Evolutionary conservation across 2,888 invertebrate species (phyloP).

Genomic region (Ceriagrion tenellum): DNA sequence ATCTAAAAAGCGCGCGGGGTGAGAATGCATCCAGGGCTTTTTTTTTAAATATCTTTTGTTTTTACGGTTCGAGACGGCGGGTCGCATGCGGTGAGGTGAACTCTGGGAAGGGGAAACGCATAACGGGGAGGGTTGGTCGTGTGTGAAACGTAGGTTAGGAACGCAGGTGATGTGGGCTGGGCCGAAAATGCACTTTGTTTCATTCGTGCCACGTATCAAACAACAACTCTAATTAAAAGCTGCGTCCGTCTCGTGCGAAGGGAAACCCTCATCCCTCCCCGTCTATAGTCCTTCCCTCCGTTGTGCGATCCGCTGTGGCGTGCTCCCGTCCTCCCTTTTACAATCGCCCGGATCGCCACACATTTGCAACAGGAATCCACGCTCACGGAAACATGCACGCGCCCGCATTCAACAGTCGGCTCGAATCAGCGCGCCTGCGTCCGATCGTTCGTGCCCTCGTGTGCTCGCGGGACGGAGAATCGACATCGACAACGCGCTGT

Average conservation of each 20-base stretch:
- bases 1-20: slow-evolving; percentile 14
- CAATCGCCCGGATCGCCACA: neutral
- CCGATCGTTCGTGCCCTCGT: neutral
- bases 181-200: slow-evolving; percentile 36
- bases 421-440: neutral
- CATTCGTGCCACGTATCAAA: slow-evolving; percentile 22
- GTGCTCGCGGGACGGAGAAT: neutral
- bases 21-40: neutral
- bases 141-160: neutral
- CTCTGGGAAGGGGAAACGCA: neutral
- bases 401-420: neutral
- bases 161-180: slow-evolving; percentile 13
- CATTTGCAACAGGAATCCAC: neutral
- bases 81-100: neutral
- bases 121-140: neutral
- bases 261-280: neutral
- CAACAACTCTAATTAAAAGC: slow-evolving; percentile 48
- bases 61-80: neutral
- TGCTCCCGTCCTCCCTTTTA: neutral
- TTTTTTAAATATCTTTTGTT: neutral
- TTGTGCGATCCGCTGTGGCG: neutral
- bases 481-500: neutral
- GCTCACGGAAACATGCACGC: neutral
- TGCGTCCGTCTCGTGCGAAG: slow-evolving; percentile 22
- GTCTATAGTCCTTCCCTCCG: neutral